Evolutionary conservation across 2,888 invertebrate genomes (phyloP).

Genomic region (Torymus texanus): DNA sequence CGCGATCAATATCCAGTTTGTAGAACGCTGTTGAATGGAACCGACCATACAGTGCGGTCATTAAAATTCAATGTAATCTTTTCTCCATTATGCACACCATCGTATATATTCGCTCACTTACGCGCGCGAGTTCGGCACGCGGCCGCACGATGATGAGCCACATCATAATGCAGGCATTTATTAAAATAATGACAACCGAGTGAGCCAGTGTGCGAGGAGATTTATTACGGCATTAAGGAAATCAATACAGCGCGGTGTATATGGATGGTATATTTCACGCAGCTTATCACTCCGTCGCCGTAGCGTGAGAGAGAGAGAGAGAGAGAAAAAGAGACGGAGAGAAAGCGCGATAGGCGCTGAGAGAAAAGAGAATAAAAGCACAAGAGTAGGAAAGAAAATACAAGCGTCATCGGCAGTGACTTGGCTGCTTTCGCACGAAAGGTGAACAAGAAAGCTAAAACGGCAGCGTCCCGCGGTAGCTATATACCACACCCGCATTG

Average conservation of each 20-base stretch:
- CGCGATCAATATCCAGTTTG: constrained; percentile 22
- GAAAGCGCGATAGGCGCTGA: not conserved
- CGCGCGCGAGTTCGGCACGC: too few relatives aligned
- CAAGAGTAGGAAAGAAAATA: constrained; percentile 38
- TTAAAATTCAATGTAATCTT: constrained; percentile 49
- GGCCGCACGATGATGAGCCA: constrained; percentile 18
- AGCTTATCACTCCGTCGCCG: constrained; percentile 48
- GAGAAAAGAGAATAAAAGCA: not conserved
- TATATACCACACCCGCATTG: too few relatives aligned
- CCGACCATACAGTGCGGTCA: constrained; percentile 11
- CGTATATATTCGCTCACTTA: too few relatives aligned
- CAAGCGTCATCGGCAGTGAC: constrained; percentile 53
- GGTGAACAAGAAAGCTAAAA: constrained; percentile 39
- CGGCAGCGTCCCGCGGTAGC: not conserved
- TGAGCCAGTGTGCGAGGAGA: constrained; percentile 27
- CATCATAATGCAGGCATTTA: constrained; percentile 44
- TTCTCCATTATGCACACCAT: constrained; percentile 19
- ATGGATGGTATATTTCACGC: constrained; percentile 31
- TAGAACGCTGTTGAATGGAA: constrained; percentile 2
- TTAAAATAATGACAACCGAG: constrained; percentile 47
- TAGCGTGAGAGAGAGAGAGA: not conserved
- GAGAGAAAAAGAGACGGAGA: not conserved
- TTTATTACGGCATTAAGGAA: constrained; percentile 49
- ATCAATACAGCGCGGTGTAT: constrained; percentile 37
- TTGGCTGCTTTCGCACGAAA: constrained; percentile 38